Base-by-base conservation (phyloP, 2,113 vertebrate species). In the Hippopotamus amphibius region DNA sequence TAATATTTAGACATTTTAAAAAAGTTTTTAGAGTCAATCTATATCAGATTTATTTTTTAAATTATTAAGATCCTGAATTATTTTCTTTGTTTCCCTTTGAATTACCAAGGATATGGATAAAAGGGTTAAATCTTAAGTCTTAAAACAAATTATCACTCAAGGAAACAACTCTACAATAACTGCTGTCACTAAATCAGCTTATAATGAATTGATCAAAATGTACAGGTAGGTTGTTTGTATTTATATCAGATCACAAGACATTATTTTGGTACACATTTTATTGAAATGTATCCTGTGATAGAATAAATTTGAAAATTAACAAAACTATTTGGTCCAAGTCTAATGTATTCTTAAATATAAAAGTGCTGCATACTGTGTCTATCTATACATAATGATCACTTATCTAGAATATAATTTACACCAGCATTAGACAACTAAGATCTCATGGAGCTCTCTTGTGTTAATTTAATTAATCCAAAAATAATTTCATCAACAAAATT, bases 191-290 rank as follows among this genome's bases (percentile, higher is more conserved):
- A 80, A 90, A 72, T 41, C 24, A 92, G 19, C 19, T 80, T 80
- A 83, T 66, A 77, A 90, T 63, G 30, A 95, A 87, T 90, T 77
- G 50, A 90, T 66, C 61, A 71, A 93, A 87, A 87, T 71, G 12
- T 41, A 50, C 15, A 71, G 4, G 6, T 15, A 93, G 7, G 30
- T 63, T 85, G 24, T 92, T 87, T 59, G 46, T 89, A 86, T 95
- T 94, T 86, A 68, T 55, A 66, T 5, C 33, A 63, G 16, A 86
- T 87, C 30, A 15, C 13, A 82, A 81, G n/a, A 55, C 16, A 86
- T 43, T 87, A 79, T 82, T 94, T 86, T 90, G n/a, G 22, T 94
- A 61, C 71, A 82, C 2, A 61, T 92, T 95, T 71, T 81, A 86
- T 11, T 82, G 59, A 65, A 93, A 76, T 53, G 5, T 77, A 71